Base-by-base conservation (phyloP, 2,888 invertebrate species). In the Amphiduros pacificus region DNA sequence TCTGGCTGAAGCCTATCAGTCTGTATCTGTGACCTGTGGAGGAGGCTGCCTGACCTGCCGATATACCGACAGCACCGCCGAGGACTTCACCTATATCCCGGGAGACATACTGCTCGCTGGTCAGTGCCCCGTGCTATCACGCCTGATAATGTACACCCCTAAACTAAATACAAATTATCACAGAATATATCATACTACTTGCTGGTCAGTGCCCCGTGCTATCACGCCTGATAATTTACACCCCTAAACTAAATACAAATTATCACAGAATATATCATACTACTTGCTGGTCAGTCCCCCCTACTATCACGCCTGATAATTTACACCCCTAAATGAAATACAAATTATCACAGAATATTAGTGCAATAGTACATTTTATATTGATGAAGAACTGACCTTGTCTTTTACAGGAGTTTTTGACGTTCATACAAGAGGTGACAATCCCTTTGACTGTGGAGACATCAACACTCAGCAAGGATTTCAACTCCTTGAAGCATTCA, bases 401-500 rank as follows among this genome's bases (percentile, higher is more conserved):
- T 41, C 17, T n/a, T 22, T 67, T 66, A 26, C 71, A 79, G 79
- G 78, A 49, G 58, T 79, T 20, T 78, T 79, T 72, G 78, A 79
- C 62, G 76, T 79, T 6, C 78, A 78, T 56, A 48, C 68, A n/a
- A 63, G 62, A 24, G 71, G 69, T 6, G 36, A 70, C 14, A 64
- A 59, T 1, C 73, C 75, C 5, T 78, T 78, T 61, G 70, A 75
- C 3, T 80, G 79, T 66, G 78, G 77, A 1, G 49, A 64, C 0
- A 71, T 79, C 51, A 77, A 78, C 55, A 71, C 70, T 0, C 65
- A 74, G n/a, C 71, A 73, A 59, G 78, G 79, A 0, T 76, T 73
- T 66, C 77, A 77, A 55, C 73, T 77, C 2, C 64, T 77, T 11
- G 78, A 79, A 59, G 77, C 77, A 1, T 79, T 80, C 69, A 74